phyloP scores from a whole-genome alignment of 2,797 vertebrate species.

The Fistularia tabacaria region DNA sequence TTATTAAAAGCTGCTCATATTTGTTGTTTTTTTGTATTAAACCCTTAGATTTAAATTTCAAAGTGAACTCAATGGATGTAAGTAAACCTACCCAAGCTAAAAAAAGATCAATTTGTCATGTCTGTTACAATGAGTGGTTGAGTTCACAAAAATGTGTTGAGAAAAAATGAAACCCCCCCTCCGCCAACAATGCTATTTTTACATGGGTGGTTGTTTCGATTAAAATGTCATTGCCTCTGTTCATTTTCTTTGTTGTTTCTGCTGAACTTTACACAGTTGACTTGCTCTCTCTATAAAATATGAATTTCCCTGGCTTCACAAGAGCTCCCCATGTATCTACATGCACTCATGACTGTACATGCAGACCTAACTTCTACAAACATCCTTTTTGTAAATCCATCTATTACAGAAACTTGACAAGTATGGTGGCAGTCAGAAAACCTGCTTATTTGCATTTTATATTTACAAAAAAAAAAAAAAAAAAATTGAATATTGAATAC shows the following conservation, averaged over 20 bases:
- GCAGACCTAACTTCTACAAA: slow-evolving; percentile 11
- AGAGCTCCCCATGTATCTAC: slow-evolving; percentile 33
- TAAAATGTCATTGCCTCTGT: slow-evolving; percentile 76
- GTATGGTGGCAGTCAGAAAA: slow-evolving; percentile 11
- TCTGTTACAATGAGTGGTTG: slow-evolving; percentile 37
- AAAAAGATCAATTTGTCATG: slow-evolving; percentile 45
- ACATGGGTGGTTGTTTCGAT: slow-evolving; percentile 63
- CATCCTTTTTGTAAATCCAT: background rate
- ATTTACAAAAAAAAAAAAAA: too few species aligned
- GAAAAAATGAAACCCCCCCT: slow-evolving; percentile 62
- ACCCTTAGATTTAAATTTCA: too few species aligned
- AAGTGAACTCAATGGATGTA: slow-evolving; percentile 50
- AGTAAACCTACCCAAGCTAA: background rate
- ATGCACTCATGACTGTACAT: slow-evolving; percentile 21
- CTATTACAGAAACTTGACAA: background rate
- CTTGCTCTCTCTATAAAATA: slow-evolving; percentile 74
- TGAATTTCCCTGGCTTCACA: slow-evolving; percentile 63
- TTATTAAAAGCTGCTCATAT: too few species aligned
- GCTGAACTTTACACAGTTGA: slow-evolving; percentile 80
- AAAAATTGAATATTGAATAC: too few species aligned
- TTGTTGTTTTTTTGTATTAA: too few species aligned
- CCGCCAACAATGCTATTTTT: slow-evolving; percentile 69
- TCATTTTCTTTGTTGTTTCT: slow-evolving; percentile 77
- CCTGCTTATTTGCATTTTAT: too few species aligned
- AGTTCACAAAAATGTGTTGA: slow-evolving; percentile 29